Conservation (phyloP, 2,113 vertebrate species). For the Noturus placidus region DNA sequence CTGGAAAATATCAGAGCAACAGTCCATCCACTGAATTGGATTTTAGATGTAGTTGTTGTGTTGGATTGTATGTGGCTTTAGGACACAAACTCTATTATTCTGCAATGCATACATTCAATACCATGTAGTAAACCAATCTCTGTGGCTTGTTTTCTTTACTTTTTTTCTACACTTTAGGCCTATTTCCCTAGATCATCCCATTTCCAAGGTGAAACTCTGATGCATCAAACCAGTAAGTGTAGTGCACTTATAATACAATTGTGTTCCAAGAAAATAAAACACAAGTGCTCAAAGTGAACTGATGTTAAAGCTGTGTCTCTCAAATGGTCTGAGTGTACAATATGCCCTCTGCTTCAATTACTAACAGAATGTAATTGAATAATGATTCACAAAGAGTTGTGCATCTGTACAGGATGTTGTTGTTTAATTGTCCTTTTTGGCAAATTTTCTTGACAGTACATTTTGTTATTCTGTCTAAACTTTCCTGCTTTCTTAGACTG, state of each 20-base stretch:
- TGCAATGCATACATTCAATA: neutral
- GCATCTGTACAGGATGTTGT: constrained; percentile 23
- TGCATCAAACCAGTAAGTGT: neutral
- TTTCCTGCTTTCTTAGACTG: neutral
- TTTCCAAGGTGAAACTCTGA: neutral
- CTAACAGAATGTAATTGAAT: constrained; percentile 16
- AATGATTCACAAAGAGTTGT: constrained; percentile 23
- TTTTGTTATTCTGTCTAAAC: constrained; percentile 1
- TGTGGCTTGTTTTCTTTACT: neutral
- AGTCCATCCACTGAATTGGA: neutral
- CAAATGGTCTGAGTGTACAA: constrained; percentile 5
- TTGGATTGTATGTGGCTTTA: too few relatives aligned
- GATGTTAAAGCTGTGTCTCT: neutral
- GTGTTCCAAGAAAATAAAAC: neutral
- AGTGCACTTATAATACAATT: neutral
- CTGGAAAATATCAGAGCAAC: neutral
- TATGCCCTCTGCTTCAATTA: constrained; percentile 28
- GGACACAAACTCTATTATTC: too few relatives aligned
- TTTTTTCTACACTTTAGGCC: neutral
- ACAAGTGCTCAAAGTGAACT: neutral
- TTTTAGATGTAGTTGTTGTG: neutral
- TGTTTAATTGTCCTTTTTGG: neutral
- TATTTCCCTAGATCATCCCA: neutral
- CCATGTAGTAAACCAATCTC: neutral
- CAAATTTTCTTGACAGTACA: constrained; percentile 31